Evolutionary conservation across 2,797 vertebrate species (phyloP), one percentile per base, ranked within the genome.

Genomic region (Cynopterus sphinx): DNA sequence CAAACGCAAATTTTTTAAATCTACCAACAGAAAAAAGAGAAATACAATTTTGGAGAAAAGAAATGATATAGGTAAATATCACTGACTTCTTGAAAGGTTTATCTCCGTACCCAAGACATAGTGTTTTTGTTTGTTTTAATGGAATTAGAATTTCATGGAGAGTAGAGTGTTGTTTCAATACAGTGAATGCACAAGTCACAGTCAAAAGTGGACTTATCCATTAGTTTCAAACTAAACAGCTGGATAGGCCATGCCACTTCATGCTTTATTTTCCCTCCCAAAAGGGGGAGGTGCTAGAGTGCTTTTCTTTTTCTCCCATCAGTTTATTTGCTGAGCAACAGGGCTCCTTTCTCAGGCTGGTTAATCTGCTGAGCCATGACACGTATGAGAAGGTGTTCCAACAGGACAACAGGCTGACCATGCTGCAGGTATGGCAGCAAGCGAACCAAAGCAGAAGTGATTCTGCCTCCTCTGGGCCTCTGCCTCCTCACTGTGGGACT

Each of bases 1-100:
- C n/a, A 92, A 95, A 73, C 51, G 53, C 16, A 70, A 78, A 51
- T 41, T 71, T 93, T 70, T 26, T 16, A 87, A 91, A 88, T 71
- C 70, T 17, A 68, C 63, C 33, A 81, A 91, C 1, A 86, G 73
- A 33, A 71, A 28, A 28, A 57, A 71, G 74, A 83, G 31, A 73
- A 83, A 61, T 5, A 8, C 2, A 79, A 21, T 43, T 92, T 90
- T 46, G 87, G n/a, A 61, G 17, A 94, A 68, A 82, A 61, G 46
- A 61, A 93, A 78, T 63, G 86, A 92, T 28, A 16, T 28, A 85
- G 71, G 53, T n/a, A 57, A 78, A 78, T 5, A 71, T 53, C 17
- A 65, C 0, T 41, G 24, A 33, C 41, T 81, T 87, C 81, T 86
- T 41, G 21, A 63, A 94, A 87, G 46, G 61, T 21, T 16, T 33